Conservation (phyloP, 2,888 invertebrate genomes). For the Tineola bisselliella region DNA sequence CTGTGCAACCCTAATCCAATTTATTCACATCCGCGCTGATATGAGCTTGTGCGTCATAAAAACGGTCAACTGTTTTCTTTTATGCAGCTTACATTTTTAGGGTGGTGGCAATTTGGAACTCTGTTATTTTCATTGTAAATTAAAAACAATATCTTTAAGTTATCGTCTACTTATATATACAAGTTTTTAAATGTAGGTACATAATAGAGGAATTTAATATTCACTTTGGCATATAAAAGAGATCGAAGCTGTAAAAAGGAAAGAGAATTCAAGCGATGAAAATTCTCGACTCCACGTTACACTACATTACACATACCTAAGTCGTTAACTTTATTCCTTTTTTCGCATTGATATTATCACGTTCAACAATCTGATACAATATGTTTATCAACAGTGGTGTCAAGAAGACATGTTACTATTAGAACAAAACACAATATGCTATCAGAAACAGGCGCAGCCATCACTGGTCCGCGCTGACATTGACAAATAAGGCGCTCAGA, state of each 20-base stretch:
- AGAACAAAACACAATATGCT: constrained; percentile 45
- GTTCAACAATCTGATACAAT: constrained; percentile 1
- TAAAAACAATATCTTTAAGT: neutral
- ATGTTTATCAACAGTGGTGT: constrained; percentile 3
- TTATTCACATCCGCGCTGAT: constrained; percentile 24
- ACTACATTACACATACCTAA: neutral
- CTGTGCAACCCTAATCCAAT: constrained; percentile 29
- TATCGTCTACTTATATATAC: neutral
- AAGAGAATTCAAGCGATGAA: neutral
- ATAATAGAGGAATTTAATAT: no score
- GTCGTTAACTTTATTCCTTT: neutral
- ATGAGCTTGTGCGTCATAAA: constrained; percentile 26
- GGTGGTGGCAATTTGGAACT: neutral
- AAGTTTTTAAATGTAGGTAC: no score
- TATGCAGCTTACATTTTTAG: constrained; percentile 3
- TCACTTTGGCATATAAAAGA: no score
- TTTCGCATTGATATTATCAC: neutral
- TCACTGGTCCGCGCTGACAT: constrained; percentile 44
- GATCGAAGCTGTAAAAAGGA: no score
- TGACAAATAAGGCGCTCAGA: constrained; percentile 57
- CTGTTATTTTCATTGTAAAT: neutral
- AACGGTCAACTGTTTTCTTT: constrained; percentile 6
- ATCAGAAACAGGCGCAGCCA: constrained; percentile 51
- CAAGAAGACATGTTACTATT: constrained; percentile 30
- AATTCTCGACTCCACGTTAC: neutral